Base-by-base conservation (phyloP, 2,888 invertebrate genomes). In the Cylloceria caligata region DNA sequence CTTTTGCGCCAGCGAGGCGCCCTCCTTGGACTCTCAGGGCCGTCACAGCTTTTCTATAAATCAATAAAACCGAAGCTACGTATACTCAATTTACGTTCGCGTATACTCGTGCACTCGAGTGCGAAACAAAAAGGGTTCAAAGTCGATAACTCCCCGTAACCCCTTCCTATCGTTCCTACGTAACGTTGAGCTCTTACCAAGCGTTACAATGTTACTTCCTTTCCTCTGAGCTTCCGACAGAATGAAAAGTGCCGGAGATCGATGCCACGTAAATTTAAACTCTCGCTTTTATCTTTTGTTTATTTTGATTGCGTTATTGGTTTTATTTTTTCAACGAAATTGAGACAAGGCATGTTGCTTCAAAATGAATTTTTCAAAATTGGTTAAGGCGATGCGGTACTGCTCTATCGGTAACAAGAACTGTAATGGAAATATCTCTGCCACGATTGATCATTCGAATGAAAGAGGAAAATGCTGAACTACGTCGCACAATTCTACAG, bases 31-130 rank as follows among this genome's bases (percentile, higher is more conserved):
- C 68, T 27, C 11, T 55, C 85, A 82, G 81, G 83, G 77, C 65
- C 80, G 83, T 82, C 75, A 11, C 62, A 24, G 27, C 42, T 75
- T 55, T 57, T 42, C 75, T 79, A 78, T 62, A 82, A 83, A 85
- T 85, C 85, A 85, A 85, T 85, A 85, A 79, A 11, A 57, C 60
- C 34, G 21, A 64, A 77, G 47, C 13, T 57, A 16, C 34, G 57
- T n/a, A 57, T 34, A 57, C 57, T 34, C 30, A 4, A 30, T 13
- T 16, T 30, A 57, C 30, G 57, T 16, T 30, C 16, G 6, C 34
- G 30, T 34, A 55, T 27, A 16, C 13, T 55, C 2, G 57, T 34
- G 57, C 57, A 60, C 34, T 60, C 60, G 19, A 19, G 16, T 30
- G 36, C 19, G 16, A 57, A 30, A 34, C n/a, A 60, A 60, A 60